Base-by-base conservation (phyloP, 1,140 invertebrate genomes). In the Venustaconcha ellipsiformis region DNA sequence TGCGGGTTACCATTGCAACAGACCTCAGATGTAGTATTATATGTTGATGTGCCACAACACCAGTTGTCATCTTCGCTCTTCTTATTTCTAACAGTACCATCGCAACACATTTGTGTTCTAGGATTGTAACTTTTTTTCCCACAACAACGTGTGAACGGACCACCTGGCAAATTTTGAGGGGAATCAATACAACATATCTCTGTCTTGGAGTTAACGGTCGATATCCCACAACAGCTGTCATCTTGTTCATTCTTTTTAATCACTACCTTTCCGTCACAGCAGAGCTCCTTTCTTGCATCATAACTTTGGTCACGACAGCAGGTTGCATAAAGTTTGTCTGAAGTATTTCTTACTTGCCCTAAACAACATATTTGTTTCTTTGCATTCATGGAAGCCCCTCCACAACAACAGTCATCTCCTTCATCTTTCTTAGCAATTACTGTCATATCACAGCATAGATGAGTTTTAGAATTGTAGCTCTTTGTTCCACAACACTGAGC, bases 171-270 rank as follows among this genome's bases (percentile, higher is more conserved):
- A 20, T 70, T 65, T 56, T 77, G 69, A 23, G 72, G 70, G 13
- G 70, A 63, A 37, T 77, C 72, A 37, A 72, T 70, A 70, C 75
- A 77, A 65, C 75, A 77, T 17, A 77, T 72, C 63, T 77, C 56
- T 1, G 17, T 72, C 15, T 63, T 57, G 15, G 75, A 72, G 26
- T 72, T 72, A 64, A 77, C 68, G 20, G 75, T 64, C 63, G 67
- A 59, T 23, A 59, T 67, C 14, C 67, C 37, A 63, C 75, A 77
- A 60, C 75, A 77, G 48, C 75, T 67, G 37, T 77, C 72, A 76
- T 77, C 75, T 23, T 67, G 58, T n/a, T 57, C 30, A 26, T 77
- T 72, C 58, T 59, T 58, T 30, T 77, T 77, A 20, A 60, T 59
- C 48, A 57, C 62, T 12, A 77, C 58, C 14, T 67, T 20, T 17